Percentiles rank a stretch among this genome's conserved stretches.
Evolutionary conservation across 2,888 invertebrate genomes (phyloP).

Genomic region (Drosophila nigricruria): DNA sequence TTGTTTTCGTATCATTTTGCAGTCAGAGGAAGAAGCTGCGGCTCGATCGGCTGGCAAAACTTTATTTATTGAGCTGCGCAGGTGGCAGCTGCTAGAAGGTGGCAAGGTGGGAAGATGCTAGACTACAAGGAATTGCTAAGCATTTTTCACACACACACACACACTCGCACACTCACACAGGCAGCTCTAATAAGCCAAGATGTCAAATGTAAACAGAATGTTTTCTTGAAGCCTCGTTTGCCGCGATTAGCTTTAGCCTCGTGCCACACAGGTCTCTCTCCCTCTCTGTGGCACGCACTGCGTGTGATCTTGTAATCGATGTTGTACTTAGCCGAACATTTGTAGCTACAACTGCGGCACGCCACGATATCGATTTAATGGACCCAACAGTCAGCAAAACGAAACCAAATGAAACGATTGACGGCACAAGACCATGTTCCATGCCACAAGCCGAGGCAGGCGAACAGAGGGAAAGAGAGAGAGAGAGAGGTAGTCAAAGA

Average conservation of each 20-base stretch:
- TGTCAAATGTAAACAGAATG: slow-evolving; percentile 37
- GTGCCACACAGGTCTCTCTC: slow-evolving; percentile 39
- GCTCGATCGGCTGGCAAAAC: slow-evolving; percentile 2
- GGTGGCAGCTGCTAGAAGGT: slow-evolving; percentile 57
- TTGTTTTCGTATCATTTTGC: slow-evolving; percentile 79
- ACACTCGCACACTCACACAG: not conserved
- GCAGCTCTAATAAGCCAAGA: slow-evolving; percentile 20
- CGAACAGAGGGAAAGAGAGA: not conserved
- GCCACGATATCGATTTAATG: slow-evolving; percentile 82
- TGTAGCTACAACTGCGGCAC: slow-evolving; percentile 75
- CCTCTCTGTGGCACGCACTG: slow-evolving; percentile 51
- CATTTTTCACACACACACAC: not conserved
- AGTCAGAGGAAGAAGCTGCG: not conserved
- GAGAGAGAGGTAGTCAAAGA: not conserved
- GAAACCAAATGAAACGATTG: slow-evolving; percentile 61
- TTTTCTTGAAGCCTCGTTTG: not conserved
- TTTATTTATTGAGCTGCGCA: slow-evolving; percentile 79
- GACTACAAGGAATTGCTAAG: not conserved
- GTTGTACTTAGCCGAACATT: slow-evolving; percentile 76
- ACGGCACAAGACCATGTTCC: slow-evolving; percentile 17
- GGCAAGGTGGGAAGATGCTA: slow-evolving; percentile 5
- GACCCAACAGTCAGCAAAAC: slow-evolving; percentile 39
- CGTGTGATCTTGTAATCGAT: slow-evolving; percentile 83
- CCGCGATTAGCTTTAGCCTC: slow-evolving; percentile 18
- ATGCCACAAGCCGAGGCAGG: not conserved